Evolutionary conservation across 2,888 invertebrate genomes (phyloP).

Genomic region (Steinernema hermaphroditum): DNA sequence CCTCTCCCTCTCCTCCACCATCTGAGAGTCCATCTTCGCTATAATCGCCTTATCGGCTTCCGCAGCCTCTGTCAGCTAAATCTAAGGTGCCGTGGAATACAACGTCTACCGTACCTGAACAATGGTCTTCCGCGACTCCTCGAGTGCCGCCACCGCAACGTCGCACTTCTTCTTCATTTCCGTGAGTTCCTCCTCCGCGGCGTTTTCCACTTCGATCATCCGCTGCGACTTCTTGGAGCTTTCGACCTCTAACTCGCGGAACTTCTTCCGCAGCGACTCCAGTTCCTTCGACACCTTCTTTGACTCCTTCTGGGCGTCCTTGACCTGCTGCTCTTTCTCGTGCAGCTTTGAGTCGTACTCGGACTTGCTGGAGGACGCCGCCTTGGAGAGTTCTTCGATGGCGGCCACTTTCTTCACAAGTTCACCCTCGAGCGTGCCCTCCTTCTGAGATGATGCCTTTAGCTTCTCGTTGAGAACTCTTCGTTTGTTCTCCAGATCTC

Average conservation of each 20-base stretch:
- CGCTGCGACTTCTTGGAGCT: slow-evolving; percentile 37
- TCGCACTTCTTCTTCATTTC: not conserved
- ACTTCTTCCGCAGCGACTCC: slow-evolving; percentile 3
- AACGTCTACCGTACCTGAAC: not conserved
- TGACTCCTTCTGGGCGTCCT: slow-evolving; percentile 12
- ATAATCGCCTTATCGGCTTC: slow-evolving; percentile 33
- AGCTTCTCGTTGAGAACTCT: too few species aligned
- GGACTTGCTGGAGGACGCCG: slow-evolving; percentile 27
- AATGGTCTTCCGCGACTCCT: not conserved
- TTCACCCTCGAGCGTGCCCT: slow-evolving; percentile 46
- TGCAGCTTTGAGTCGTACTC: not conserved
- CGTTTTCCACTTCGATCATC: slow-evolving; percentile 53
- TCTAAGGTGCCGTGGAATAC: not conserved
- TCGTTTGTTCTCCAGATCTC: too few species aligned
- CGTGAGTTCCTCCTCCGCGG: slow-evolving; percentile 45
- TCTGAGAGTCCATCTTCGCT: slow-evolving; percentile 34
- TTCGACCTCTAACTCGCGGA: slow-evolving; percentile 1
- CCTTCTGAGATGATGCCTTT: too few species aligned
- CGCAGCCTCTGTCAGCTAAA: slow-evolving; percentile 7
- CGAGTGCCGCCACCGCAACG: not conserved
- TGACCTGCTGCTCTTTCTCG: not conserved
- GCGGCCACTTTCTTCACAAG: not conserved
- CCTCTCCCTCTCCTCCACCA: slow-evolving; percentile 43
- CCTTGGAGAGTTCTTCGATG: too few species aligned
- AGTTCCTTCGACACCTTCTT: not conserved